Conservation (phyloP, 2,113 vertebrate genomes). For the Anarhynchus alexandrinus region DNA sequence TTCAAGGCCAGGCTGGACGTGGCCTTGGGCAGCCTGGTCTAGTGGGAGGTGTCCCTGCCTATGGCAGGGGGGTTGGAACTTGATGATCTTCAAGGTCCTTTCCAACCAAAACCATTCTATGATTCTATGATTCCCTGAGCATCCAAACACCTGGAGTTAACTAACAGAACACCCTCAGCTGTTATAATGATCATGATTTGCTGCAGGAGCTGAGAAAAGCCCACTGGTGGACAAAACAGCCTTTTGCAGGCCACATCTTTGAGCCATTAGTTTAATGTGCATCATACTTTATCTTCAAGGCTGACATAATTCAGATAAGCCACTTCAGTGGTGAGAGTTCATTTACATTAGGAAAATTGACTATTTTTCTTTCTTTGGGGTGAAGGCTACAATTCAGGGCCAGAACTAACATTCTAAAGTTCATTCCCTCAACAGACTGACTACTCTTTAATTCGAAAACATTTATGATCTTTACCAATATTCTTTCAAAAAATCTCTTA, state of each 20-base stretch:
- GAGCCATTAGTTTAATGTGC: background rate
- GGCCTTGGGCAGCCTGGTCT: no score
- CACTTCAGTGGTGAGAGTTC: background rate
- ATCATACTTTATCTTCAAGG: background rate
- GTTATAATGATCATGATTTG: background rate
- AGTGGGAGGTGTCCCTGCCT: no score
- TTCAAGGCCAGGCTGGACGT: no score
- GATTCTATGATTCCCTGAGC: background rate
- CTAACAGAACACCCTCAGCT: background rate
- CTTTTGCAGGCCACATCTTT: background rate
- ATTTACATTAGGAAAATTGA: fast-evolving
- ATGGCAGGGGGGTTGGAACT: no score
- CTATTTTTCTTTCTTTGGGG: background rate
- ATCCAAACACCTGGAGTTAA: background rate
- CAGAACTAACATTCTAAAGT: background rate
- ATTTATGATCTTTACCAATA: background rate
- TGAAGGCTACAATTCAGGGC: background rate
- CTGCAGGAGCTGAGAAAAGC: background rate
- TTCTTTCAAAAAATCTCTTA: background rate
- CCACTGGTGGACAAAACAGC: background rate
- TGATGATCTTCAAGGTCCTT: no score
- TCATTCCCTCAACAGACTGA: background rate
- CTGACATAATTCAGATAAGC: background rate
- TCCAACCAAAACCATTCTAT: no score
- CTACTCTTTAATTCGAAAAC: background rate